Percentiles rank a stretch among this genome's conserved stretches.
These are phyloP conservation scores for Fragum fragum DNA, from an alignment of 2,888 invertebrate genomes.

Conservation along the genomic window DNA sequence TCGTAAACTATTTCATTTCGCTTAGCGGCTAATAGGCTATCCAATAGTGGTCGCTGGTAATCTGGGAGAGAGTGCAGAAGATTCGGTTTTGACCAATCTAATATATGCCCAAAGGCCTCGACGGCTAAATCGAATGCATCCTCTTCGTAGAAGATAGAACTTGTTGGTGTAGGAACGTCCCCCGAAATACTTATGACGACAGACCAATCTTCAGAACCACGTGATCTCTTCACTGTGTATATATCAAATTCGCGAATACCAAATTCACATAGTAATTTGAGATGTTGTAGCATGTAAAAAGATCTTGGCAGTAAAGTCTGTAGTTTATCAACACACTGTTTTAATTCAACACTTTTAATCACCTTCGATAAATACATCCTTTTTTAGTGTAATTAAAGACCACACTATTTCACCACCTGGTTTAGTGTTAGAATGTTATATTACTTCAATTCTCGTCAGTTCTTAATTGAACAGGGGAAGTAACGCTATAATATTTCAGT, in stretches of 20 bases:
- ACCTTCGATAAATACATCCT: not conserved
- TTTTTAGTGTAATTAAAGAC: not conserved
- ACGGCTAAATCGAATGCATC: not conserved
- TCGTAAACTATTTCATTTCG: not conserved
- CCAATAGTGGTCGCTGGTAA: not conserved
- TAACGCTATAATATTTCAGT: no score
- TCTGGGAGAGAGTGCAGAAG: constrained; percentile 4
- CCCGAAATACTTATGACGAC: not conserved
- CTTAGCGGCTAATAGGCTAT: not conserved
- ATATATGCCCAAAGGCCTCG: not conserved
- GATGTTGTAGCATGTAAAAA: constrained; percentile 8
- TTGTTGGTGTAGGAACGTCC: not conserved
- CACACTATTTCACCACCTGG: no score
- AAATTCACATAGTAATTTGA: not conserved
- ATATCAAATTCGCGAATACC: not conserved
- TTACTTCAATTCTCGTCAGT: no score
- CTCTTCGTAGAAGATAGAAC: constrained; percentile 10
- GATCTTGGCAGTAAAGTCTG: not conserved
- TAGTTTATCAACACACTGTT: not conserved
- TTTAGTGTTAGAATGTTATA: no score
- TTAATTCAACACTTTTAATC: not conserved
- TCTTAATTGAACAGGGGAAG: no score
- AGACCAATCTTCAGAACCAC: not conserved
- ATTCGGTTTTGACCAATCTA: not conserved
- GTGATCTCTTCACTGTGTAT: not conserved